These are phyloP conservation scores for Caenorhabditis wallacei DNA, from an alignment of 2,888 invertebrate species.

Conservation along the genomic window DNA sequence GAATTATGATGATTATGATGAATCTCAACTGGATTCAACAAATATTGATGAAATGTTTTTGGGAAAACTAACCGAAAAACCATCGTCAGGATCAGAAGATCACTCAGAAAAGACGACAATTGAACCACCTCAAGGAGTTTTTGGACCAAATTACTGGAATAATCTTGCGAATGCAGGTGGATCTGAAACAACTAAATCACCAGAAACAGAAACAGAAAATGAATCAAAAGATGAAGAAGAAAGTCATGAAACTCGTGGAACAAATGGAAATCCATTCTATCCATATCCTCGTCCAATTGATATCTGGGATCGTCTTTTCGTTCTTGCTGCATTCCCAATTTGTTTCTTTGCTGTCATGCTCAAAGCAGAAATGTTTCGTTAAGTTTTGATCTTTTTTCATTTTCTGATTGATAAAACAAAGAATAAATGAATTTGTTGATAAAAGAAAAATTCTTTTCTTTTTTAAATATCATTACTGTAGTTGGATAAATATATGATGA, in stretches of 20 bases:
- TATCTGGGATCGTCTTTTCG: slow-evolving; percentile 56
- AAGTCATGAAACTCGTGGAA: not conserved
- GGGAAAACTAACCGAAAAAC: slow-evolving; percentile 11
- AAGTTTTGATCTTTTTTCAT: slow-evolving; percentile 17
- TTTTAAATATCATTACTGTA: no score
- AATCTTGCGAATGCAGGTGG: not conserved
- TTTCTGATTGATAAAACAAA: slow-evolving; percentile 28
- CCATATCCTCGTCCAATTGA: slow-evolving; percentile 45
- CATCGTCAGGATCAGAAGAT: not conserved
- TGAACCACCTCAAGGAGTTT: slow-evolving; percentile 1
- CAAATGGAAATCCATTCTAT: slow-evolving; percentile 14
- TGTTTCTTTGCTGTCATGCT: slow-evolving; percentile 50
- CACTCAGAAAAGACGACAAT: not conserved
- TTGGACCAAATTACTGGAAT: not conserved
- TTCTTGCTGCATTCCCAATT: slow-evolving; percentile 52
- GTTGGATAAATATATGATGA: no score
- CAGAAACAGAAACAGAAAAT: not conserved
- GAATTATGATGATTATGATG: not conserved
- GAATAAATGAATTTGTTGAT: slow-evolving; percentile 43
- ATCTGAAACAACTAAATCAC: not conserved
- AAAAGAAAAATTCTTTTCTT: not conserved
- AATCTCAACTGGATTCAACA: not conserved
- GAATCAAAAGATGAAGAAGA: not conserved
- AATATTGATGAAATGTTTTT: slow-evolving; percentile 4
- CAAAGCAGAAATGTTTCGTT: slow-evolving; percentile 51